Percentiles rank a stretch among this genome's conserved stretches.
These are phyloP conservation scores for Brachionus angularis DNA, from an alignment of 1,140 invertebrate genomes.

Conservation along the genomic window DNA sequence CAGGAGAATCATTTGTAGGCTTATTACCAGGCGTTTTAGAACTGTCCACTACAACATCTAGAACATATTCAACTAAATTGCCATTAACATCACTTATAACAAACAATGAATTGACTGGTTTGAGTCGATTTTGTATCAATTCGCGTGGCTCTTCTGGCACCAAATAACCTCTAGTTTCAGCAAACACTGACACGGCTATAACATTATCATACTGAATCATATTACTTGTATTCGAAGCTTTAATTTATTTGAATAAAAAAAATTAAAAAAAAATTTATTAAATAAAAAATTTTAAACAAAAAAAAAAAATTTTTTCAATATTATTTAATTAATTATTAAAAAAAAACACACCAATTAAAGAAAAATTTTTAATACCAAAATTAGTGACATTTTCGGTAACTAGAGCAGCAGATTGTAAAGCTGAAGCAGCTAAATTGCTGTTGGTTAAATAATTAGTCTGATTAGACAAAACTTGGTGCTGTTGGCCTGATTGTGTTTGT, in stretches of 20 bases:
- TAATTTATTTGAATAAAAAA: too few species aligned
- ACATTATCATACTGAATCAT: constrained; percentile 39
- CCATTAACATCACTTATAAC: constrained; percentile 77
- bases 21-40: constrained; percentile 61
- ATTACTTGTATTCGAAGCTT: constrained; percentile 15
- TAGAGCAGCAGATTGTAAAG: constrained; percentile 4
- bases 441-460: too few species aligned
- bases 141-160: not conserved
- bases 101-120: constrained; percentile 68
- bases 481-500: too few species aligned
- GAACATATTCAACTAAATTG: constrained; percentile 78
- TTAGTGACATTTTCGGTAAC: constrained; percentile 12
- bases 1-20: constrained; percentile 79
- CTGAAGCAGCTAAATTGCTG: not conserved
- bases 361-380: too few species aligned
- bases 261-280: too few species aligned
- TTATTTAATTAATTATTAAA: too few species aligned
- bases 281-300: too few species aligned
- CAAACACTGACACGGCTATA: constrained; percentile 15
- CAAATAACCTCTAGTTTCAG: constrained; percentile 3
- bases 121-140: not conserved
- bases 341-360: too few species aligned
- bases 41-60: constrained; percentile 65
- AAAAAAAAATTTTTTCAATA: too few species aligned
- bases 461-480: too few species aligned